phyloP scores from a whole-genome alignment of 2,888 invertebrate genomes.

The Marasmarcha lunaedactyla region DNA sequence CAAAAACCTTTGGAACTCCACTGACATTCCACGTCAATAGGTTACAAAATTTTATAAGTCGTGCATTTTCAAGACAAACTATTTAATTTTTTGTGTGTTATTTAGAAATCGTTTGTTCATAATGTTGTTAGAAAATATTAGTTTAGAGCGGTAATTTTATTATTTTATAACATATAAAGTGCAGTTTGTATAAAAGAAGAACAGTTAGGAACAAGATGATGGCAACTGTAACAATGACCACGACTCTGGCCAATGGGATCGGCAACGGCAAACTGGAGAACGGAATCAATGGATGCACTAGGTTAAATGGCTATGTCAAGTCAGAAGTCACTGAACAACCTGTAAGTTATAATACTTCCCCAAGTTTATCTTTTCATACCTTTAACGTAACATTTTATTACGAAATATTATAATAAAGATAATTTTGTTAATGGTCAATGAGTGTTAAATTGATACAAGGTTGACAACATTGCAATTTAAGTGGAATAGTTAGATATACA shows the following conservation, averaged over 20 bases:
- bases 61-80: not conserved
- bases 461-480: no score
- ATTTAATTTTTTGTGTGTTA: not conserved
- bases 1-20: not conserved
- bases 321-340: not conserved
- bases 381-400: no score
- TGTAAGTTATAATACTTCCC: no score
- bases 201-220: constrained; percentile 13
- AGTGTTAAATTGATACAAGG: no score
- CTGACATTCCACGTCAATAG: not conserved
- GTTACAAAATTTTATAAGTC: not conserved
- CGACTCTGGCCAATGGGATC: constrained; percentile 48
- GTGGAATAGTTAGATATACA: no score
- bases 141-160: not conserved
- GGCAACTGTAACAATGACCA: constrained; percentile 48
- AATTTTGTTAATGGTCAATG: no score
- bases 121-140: not conserved
- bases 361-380: no score
- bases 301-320: not conserved
- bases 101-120: not conserved
- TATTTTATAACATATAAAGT: not conserved
- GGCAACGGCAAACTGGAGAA: constrained; percentile 24
- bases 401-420: no score
- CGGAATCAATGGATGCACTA: not conserved
- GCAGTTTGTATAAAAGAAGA: not conserved